These are phyloP conservation scores for Atherinosoma microstoma DNA, from an alignment of 2,797 vertebrate genomes.

Conservation along the genomic window DNA sequence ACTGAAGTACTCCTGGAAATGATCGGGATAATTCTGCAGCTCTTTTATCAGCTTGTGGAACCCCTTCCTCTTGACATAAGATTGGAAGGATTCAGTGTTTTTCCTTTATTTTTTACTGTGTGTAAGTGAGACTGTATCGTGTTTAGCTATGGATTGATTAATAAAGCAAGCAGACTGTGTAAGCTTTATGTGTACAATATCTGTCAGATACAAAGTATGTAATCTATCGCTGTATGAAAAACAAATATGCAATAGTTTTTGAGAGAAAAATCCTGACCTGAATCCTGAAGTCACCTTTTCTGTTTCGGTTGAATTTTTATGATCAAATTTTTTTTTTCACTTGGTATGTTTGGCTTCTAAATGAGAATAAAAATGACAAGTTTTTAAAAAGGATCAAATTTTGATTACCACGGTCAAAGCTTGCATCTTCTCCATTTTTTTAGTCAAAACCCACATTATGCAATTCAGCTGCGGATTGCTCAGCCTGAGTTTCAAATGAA, in stretches of 20 bases:
- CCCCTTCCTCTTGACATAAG: background rate
- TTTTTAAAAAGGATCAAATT: too few relatives aligned
- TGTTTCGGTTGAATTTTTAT: background rate
- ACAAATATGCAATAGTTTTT: background rate
- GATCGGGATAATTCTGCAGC: background rate
- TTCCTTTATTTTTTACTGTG: background rate
- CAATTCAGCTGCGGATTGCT: background rate
- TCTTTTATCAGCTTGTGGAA: background rate
- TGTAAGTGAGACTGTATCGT: background rate
- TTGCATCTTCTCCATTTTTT: too few relatives aligned
- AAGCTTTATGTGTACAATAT: background rate
- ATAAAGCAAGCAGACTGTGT: too few relatives aligned
- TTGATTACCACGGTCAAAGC: too few relatives aligned
- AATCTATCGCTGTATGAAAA: background rate
- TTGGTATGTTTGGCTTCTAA: background rate
- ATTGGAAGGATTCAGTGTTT: background rate
- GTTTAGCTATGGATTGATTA: background rate
- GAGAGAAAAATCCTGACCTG: background rate
- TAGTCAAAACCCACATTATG: slow-evolving; percentile 7
- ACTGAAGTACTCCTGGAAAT: background rate
- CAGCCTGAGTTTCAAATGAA: background rate
- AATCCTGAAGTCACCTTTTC: background rate
- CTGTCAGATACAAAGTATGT: background rate
- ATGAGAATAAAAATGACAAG: too few relatives aligned
- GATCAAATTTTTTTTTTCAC: background rate